Percentiles rank a stretch among this genome's conserved stretches.
Evolutionary conservation across 2,113 vertebrate species (phyloP).

Genomic region (Limanda limanda): DNA sequence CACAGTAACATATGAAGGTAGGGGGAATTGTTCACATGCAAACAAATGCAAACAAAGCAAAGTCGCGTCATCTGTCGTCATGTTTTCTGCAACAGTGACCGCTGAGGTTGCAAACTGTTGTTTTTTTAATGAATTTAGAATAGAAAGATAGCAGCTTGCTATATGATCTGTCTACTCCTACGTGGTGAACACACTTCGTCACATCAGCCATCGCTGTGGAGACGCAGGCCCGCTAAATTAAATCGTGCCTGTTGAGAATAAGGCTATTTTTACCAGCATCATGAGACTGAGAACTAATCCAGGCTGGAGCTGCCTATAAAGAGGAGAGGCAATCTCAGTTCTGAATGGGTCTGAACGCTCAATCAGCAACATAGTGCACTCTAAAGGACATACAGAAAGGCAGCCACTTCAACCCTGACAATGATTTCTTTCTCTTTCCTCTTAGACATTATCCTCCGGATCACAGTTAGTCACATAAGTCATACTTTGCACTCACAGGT

Average conservation of each 20-base stretch:
- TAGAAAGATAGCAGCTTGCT: conserved; percentile 13
- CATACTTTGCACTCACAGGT: conserved; percentile 21
- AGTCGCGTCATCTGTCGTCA: neutral
- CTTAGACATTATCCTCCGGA: conserved; percentile 52
- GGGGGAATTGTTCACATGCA: conserved; percentile 20
- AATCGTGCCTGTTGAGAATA: conserved; percentile 77
- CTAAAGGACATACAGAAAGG: conserved; percentile 68
- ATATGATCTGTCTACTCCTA: conserved; percentile 28
- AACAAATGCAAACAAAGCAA: conserved; percentile 43
- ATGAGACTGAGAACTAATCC: conserved; percentile 78
- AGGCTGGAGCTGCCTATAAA: conserved; percentile 73
- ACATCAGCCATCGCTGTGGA: conserved; percentile 59
- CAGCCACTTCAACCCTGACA: conserved; percentile 65
- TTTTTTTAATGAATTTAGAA: conserved; percentile 1
- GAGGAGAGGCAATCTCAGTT: conserved; percentile 74
- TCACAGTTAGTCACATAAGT: conserved; percentile 46
- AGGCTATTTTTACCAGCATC: conserved; percentile 81
- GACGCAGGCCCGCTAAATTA: conserved; percentile 73
- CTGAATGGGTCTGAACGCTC: conserved; percentile 73
- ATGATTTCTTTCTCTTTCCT: conserved; percentile 66
- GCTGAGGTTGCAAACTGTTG: conserved; percentile 1
- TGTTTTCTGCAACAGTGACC: conserved; percentile 3
- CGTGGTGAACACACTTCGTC: conserved; percentile 40
- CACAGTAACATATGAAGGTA: conserved; percentile 16
- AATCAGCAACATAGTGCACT: conserved; percentile 73